phyloP scores from a whole-genome alignment of 2,888 invertebrate species.

The Digitonthophagus gazella region DNA sequence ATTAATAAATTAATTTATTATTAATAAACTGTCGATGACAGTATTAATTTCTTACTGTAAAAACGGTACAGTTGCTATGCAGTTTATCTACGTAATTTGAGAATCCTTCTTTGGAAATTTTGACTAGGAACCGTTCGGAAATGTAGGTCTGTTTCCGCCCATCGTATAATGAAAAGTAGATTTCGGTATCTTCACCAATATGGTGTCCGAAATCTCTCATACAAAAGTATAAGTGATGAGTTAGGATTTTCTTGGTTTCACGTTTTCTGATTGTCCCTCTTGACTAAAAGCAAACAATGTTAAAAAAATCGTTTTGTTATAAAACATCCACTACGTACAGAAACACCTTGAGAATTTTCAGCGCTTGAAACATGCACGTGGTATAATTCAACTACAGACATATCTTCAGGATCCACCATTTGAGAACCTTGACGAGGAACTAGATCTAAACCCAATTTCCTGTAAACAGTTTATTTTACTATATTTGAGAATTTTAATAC shows the following conservation, averaged over 20 bases:
- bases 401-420: conserved; percentile 85
- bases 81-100: conserved; percentile 85
- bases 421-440: conserved; percentile 88
- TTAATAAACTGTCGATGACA: neutral
- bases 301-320: neutral
- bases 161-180: conserved; percentile 85
- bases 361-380: conserved; percentile 75
- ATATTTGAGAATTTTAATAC: neutral
- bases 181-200: conserved; percentile 85
- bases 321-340: conserved; percentile 58
- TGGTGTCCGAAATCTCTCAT: conserved; percentile 87
- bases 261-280: conserved; percentile 59
- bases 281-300: conserved; percentile 42
- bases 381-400: conserved; percentile 86
- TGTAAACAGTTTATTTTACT: conserved; percentile 50
- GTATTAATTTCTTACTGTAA: conserved; percentile 59
- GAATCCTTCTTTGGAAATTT: conserved; percentile 86
- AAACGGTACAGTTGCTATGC: conserved; percentile 85
- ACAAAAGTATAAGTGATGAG: conserved; percentile 81
- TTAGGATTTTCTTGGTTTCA: conserved; percentile 60
- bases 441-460: conserved; percentile 87
- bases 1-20: conserved; percentile 2
- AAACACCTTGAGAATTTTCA: conserved; percentile 65
- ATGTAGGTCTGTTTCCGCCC: conserved; percentile 73
- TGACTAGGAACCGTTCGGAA: conserved; percentile 86